These are phyloP conservation scores for Zaprionus davidi DNA, from an alignment of 1,140 invertebrate species.

Conservation along the genomic window DNA sequence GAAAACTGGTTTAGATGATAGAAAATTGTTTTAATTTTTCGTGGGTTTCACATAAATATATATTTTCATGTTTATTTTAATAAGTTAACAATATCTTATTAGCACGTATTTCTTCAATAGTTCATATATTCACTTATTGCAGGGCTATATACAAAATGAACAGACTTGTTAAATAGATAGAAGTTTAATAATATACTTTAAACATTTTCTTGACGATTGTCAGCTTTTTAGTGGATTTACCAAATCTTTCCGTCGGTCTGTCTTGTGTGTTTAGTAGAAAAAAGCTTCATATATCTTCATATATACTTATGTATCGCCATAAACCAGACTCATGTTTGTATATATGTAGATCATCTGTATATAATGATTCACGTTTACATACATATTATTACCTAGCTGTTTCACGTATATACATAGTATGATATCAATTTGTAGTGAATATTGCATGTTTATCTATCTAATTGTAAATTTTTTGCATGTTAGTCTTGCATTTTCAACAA, in stretches of 20 bases:
- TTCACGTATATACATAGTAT: background rate
- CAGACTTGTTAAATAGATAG: background rate
- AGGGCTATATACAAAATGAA: background rate
- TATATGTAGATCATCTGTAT: background rate
- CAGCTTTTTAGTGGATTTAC: background rate
- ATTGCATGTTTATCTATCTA: constrained; percentile 8
- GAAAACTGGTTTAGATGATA: background rate
- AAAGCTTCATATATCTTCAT: background rate
- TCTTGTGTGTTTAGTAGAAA: background rate
- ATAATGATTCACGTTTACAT: background rate
- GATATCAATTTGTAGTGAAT: background rate
- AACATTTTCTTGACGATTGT: background rate
- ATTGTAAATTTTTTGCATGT: constrained; percentile 20
- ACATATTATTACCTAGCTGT: background rate
- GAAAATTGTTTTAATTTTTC: background rate
- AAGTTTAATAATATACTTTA: background rate
- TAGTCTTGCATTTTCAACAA: background rate
- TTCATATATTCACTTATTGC: background rate
- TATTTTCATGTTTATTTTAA: background rate
- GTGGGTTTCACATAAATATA: background rate
- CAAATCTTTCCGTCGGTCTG: background rate
- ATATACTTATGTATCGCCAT: background rate
- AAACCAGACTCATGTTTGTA: background rate
- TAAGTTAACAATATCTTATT: background rate
- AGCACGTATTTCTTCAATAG: background rate